These are phyloP conservation scores for Pelochelys cantorii DNA, from an alignment of 2,797 vertebrate species.

Conservation along the genomic window DNA sequence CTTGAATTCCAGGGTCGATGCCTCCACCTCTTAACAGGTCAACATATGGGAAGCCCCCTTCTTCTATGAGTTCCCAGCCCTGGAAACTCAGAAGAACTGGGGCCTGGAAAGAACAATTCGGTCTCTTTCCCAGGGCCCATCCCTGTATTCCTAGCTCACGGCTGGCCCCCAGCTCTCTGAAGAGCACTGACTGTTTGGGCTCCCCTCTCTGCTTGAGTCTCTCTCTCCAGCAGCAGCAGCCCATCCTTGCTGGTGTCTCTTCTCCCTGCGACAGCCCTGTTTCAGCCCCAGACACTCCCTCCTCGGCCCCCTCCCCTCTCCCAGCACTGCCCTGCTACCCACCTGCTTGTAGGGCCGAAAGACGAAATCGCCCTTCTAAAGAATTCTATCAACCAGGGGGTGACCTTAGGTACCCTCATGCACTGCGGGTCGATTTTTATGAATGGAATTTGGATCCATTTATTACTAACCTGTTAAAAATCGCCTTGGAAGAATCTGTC, in stretches of 20 bases:
- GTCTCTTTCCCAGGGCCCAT: not conserved
- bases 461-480: no score
- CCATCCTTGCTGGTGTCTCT: not conserved
- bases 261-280: not conserved
- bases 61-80: not conserved
- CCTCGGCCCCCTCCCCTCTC: no score
- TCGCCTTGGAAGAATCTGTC: no score
- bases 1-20: not conserved
- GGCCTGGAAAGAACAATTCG: not conserved
- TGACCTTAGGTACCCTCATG: no score
- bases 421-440: no score
- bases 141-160: not conserved
- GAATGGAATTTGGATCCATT: no score
- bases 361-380: no score
- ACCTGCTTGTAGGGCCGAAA: no score
- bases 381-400: no score
- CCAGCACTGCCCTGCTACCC: not conserved
- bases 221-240: not conserved
- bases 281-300: not conserved
- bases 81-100: not conserved
- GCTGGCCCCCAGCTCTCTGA: not conserved
- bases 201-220: not conserved
- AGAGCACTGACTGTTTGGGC: not conserved
- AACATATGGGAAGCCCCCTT: not conserved
- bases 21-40: not conserved